Base-by-base conservation (phyloP, 2,888 invertebrate species). In the Yponomeuta malinellus region DNA sequence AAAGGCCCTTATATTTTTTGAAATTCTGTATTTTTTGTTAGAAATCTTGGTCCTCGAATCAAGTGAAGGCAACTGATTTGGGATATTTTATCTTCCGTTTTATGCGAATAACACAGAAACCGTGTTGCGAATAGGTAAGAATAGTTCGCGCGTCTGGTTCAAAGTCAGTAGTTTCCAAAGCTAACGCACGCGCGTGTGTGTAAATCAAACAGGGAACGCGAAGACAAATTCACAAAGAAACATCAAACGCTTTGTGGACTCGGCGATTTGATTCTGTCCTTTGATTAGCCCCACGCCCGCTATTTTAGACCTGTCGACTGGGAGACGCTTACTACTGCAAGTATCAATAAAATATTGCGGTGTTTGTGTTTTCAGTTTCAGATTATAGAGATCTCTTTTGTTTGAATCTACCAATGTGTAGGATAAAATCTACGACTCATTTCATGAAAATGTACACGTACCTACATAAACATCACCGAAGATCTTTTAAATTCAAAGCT, bases 221-320 rank as follows among this genome's bases (percentile, higher is more conserved):
- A 71, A 69, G 72, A 83, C 81, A 84, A 83, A 83, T 83, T 82
- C 81, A 81, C 81, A 82, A 83, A 83, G 82, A 81, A 81, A 89
- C 88, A 82, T 90, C 89, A 90, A 90, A 90, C 87, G 80, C 76
- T 31, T 76, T 75, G 76, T 76, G 78, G 78, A 82, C 79, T 76
- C 78, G 78, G 80, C 80, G 81, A 85, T 87, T 85, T 85, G 86
- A 89, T 87, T 83, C 85, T 79, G 81, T 84, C 83, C 85, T 88
- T 88, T 89, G 87, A 90, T 90, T 89, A 83, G 81, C 76, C 78
- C 75, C 76, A 77, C 77, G 78, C 78, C 79, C 74, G 83, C 85
- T 88, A 88, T 89, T 88, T 88, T 79, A 31, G 37, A 70, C 64
- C 74, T 79, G 78, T 69, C 76, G 72, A 75, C 74, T 75, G 76